A percentile compares a stretch with the other conserved stretches of the same genome.
These are phyloP conservation scores for Cercopithecus mona DNA, from an alignment of 2,113 vertebrate species.

Conservation along the genomic window DNA sequence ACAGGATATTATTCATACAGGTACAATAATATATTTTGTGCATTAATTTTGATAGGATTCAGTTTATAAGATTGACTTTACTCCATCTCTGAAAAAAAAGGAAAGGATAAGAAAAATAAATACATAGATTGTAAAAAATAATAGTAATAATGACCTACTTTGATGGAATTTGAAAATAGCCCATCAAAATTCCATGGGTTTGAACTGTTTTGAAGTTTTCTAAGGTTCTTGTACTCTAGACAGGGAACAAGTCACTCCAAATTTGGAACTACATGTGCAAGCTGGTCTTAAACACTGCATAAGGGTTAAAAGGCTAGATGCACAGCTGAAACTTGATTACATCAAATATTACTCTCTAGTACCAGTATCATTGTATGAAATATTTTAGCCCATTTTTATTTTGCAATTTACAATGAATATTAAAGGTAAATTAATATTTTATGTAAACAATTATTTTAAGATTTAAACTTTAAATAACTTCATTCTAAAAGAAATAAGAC, in stretches of 20 bases:
- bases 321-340: neutral
- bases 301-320: neutral
- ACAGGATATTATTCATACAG: neutral
- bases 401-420: neutral
- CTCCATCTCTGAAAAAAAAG: neutral
- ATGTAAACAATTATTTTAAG: slow-evolving; percentile 29
- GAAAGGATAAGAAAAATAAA: neutral
- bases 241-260: slow-evolving; percentile 10
- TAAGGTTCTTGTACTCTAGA: neutral
- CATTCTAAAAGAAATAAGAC: neutral
- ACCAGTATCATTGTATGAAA: neutral
- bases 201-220: neutral
- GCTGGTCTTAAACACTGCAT: neutral
- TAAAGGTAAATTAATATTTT: neutral
- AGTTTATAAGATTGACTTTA: neutral
- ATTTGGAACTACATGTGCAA: neutral
- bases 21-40: neutral
- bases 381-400: neutral
- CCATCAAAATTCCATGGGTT: neutral
- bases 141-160: neutral
- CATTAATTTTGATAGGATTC: neutral
- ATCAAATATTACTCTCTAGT: neutral
- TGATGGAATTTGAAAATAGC: neutral
- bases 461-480: slow-evolving; percentile 29
- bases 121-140: neutral